Evolutionary conservation across 2,888 invertebrate species (phyloP).

Genomic region (Acleris laterana): DNA sequence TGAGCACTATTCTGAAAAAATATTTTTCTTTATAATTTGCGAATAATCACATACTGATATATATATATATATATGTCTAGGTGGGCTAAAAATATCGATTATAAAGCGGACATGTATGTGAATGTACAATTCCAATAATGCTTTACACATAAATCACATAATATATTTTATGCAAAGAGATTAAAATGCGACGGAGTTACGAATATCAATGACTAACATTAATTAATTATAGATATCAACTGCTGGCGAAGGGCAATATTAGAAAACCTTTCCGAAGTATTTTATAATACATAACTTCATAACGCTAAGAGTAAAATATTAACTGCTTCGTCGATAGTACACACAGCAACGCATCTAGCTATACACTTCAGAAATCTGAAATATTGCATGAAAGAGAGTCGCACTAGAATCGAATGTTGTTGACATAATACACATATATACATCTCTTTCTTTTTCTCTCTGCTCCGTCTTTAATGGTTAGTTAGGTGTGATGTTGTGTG

Average conservation of each 20-base stretch:
- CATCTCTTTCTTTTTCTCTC: too few relatives aligned
- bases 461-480: too few relatives aligned
- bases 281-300: conserved; percentile 6
- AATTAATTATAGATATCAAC: conserved; percentile 44
- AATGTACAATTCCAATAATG: conserved; percentile 63
- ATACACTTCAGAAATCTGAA: too few relatives aligned
- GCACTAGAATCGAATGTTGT: too few relatives aligned
- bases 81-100: conserved; percentile 65
- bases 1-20: conserved; percentile 79
- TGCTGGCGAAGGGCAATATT: conserved; percentile 37
- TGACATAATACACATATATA: too few relatives aligned
- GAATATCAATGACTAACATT: conserved; percentile 49
- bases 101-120: conserved; percentile 63
- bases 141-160: conserved; percentile 48
- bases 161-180: conserved; percentile 45
- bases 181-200: conserved; percentile 58
- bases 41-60: conserved; percentile 70
- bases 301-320: conserved; percentile 11
- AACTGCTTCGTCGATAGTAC: neutral
- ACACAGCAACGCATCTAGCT: too few relatives aligned
- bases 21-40: conserved; percentile 72
- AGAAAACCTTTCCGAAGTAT: conserved; percentile 3
- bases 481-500: too few relatives aligned
- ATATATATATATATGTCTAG: conserved; percentile 58
- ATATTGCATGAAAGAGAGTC: too few relatives aligned